phyloP scores from a whole-genome alignment of 1,140 invertebrate genomes.

The Orchesella cincta region DNA sequence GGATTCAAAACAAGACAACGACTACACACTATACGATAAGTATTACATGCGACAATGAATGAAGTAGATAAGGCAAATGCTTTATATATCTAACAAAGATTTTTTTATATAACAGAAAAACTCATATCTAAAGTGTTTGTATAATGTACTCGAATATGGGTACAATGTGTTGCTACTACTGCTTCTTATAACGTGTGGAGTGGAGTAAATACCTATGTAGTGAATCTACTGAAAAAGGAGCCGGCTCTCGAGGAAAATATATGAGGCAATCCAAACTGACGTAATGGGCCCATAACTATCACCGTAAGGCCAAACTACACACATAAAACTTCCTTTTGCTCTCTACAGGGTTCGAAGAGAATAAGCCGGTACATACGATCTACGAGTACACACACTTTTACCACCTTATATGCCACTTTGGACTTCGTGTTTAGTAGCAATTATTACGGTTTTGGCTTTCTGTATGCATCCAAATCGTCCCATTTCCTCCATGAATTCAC shows the following conservation, averaged over 20 bases:
- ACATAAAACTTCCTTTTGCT: not conserved
- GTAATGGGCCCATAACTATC: conserved; percentile 49
- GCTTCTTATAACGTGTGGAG: too few relatives aligned
- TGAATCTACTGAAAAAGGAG: not conserved
- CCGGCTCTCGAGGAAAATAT: conserved; percentile 42
- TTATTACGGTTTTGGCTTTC: too few relatives aligned
- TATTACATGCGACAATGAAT: conserved; percentile 14
- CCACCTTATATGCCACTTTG: too few relatives aligned
- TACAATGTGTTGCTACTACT: too few relatives aligned
- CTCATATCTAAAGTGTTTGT: not conserved
- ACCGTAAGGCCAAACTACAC: conserved; percentile 15
- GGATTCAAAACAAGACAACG: not conserved
- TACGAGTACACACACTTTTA: too few relatives aligned
- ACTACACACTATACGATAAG: not conserved
- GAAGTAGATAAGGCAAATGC: not conserved
- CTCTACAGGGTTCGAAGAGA: too few relatives aligned
- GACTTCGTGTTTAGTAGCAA: not conserved
- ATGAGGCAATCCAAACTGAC: conserved; percentile 48
- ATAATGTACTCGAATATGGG: not conserved
- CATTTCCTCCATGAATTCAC: too few relatives aligned
- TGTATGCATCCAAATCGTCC: too few relatives aligned
- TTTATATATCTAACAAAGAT: not conserved
- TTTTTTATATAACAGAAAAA: not conserved
- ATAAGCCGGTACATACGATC: too few relatives aligned
- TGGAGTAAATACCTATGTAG: not conserved